Percentiles rank a stretch among this genome's conserved stretches.
phyloP scores from a whole-genome alignment of 2,797 vertebrate genomes.

The Chelon auratus region DNA sequence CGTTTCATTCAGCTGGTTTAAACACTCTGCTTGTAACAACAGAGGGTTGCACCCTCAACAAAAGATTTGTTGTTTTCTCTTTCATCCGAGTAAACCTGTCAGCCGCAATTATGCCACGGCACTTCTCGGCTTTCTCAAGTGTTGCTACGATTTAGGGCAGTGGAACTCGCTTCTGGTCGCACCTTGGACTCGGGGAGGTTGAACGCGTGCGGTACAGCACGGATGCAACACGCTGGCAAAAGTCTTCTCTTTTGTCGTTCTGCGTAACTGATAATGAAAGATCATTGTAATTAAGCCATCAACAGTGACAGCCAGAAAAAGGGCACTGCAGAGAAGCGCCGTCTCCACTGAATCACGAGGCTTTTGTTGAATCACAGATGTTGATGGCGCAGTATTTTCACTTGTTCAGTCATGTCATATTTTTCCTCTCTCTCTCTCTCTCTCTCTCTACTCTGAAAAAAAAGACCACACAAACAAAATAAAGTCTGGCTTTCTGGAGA shows the following conservation, averaged over 20 bases:
- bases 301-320: constrained; percentile 53
- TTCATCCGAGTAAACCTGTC: constrained; percentile 61
- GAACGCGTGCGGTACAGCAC: constrained; percentile 35
- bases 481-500: constrained; percentile 22
- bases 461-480: constrained; percentile 24
- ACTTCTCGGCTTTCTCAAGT: constrained; percentile 37
- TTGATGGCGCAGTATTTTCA: constrained; percentile 25
- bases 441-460: not conserved
- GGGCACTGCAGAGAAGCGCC: constrained; percentile 40
- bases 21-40: constrained; percentile 52
- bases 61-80: constrained; percentile 37
- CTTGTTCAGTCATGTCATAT: constrained; percentile 37
- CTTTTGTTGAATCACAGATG: constrained; percentile 41
- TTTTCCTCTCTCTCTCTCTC: not conserved
- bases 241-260: constrained; percentile 45
- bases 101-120: constrained; percentile 34
- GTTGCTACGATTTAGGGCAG: constrained; percentile 28
- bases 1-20: constrained; percentile 69
- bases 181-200: constrained; percentile 35
- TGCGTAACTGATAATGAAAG: constrained; percentile 48
- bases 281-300: constrained; percentile 68
- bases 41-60: constrained; percentile 52
- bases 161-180: constrained; percentile 35
- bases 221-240: constrained; percentile 6
- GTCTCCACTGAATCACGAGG: constrained; percentile 26